Base-by-base conservation (phyloP, 2,797 vertebrate genomes). In the Micrastur ruficollis region DNA sequence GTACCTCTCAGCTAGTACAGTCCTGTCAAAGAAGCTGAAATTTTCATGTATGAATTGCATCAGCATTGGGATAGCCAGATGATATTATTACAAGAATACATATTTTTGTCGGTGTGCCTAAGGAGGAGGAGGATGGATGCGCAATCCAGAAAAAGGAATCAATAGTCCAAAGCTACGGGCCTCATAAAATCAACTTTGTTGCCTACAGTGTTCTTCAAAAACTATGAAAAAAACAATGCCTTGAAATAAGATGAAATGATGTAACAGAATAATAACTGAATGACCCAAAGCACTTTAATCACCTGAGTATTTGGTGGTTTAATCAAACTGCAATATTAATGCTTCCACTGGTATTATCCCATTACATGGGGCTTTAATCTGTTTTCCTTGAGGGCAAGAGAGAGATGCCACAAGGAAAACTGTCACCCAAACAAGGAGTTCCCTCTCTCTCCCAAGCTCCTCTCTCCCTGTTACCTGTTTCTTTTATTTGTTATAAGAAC, bases 181-280 rank as follows among this genome's bases (percentile, higher is more conserved):
- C 71, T 70, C 66, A 88, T n/a, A 94, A 95, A 94, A 96, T 90
- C 72, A 85, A 87, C 83, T 93, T 86, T 84, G 59, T 73, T 95
- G 75, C 80, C 85, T 82, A 81, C 36, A 92, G 83, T 84, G 53
- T 56, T 88, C 59, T 73, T 80, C 53, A 81, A 88, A 86, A 96
- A 71, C 68, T 50, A 49, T 62, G 47, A 93, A 84, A 94, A 93
- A 90, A 74, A 23, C 40, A 78, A 82, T 74, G 14, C 72, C 52
- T 58, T 86, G 66, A 92, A 93, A 91, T 74, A 44, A 92, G 87
- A 81, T 89, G 16, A 94, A 91, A 91, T 75, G 29, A 83, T 89
- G 75, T 56, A 89, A 89, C 40, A 86, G 84, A 93, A 91, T 76
- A 93, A 66, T 89, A 95, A 80, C 78, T 61, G 61, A 82, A 95